phyloP scores from a whole-genome alignment of 2,888 invertebrate species.

The Thera britannica region DNA sequence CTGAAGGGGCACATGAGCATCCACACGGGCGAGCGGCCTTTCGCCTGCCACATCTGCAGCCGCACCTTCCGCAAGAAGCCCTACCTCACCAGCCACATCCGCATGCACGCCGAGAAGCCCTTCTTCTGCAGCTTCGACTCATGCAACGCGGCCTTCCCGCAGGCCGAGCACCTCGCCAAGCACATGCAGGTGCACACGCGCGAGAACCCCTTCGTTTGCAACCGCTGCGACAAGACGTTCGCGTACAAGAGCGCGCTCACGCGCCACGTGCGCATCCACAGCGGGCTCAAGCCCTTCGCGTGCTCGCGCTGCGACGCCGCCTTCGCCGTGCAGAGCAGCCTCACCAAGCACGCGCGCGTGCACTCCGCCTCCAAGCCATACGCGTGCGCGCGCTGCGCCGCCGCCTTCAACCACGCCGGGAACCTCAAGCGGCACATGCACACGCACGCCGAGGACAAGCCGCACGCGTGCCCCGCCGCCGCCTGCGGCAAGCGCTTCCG shows the following conservation, averaged over 20 bases:
- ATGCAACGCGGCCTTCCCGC: slow-evolving; percentile 10
- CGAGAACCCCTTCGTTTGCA: slow-evolving; percentile 4
- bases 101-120: slow-evolving; percentile 13
- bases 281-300: slow-evolving; percentile 4
- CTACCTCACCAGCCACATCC: slow-evolving; percentile 6
- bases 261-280: slow-evolving; percentile 4
- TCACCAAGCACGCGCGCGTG: slow-evolving; percentile 8
- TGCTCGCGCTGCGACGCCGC: slow-evolving; percentile 1
- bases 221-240: slow-evolving; percentile 8
- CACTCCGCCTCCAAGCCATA: background rate
- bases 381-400: slow-evolving; percentile 7
- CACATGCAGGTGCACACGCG: slow-evolving; percentile 6
- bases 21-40: slow-evolving; percentile 14
- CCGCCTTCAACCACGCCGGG: slow-evolving; percentile 17
- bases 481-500: background rate
- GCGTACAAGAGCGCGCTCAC: slow-evolving; percentile 17
- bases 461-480: background rate
- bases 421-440: slow-evolving; percentile 13
- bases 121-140: slow-evolving; percentile 1
- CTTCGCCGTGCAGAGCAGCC: slow-evolving; percentile 10
- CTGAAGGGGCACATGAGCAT: slow-evolving; percentile 11
- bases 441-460: slow-evolving; percentile 4
- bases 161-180: slow-evolving; percentile 1
- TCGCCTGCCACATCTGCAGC: slow-evolving; percentile 10
- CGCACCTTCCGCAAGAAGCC: slow-evolving; percentile 14